Evolutionary conservation across 2,797 vertebrate genomes (phyloP).

Genomic region (Petrocephalus sullivani): DNA sequence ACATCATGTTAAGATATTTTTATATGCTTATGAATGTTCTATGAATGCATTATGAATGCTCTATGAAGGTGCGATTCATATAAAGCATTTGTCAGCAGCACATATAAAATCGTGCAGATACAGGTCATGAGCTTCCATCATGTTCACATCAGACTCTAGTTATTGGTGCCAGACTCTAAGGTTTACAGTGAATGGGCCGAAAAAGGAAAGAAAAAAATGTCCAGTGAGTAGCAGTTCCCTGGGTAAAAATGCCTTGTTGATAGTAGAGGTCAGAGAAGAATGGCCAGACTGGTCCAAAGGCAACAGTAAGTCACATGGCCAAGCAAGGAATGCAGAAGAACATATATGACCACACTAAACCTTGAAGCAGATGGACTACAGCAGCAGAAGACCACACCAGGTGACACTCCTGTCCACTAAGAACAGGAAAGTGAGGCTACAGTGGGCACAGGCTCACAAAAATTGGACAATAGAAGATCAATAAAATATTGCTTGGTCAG

Average conservation of each 20-base stretch:
- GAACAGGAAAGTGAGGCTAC: neutral
- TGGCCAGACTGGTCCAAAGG: neutral
- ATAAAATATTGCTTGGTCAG: too few species aligned
- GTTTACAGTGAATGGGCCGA: neutral
- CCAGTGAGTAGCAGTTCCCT: neutral
- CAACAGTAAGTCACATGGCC: neutral
- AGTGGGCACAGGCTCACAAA: neutral
- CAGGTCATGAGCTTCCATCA: neutral
- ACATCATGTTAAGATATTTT: neutral
- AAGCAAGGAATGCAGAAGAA: neutral
- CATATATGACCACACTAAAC: neutral
- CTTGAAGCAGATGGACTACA: neutral
- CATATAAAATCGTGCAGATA: neutral
- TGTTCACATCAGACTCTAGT: neutral
- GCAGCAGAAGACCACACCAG: too few species aligned
- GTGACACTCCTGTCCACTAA: too few species aligned
- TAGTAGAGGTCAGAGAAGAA: neutral
- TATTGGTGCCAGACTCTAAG: neutral
- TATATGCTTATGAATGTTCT: neutral
- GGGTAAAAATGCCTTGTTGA: neutral
- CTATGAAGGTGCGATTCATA: neutral
- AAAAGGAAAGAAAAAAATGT: neutral
- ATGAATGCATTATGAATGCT: neutral
- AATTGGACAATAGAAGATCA: neutral
- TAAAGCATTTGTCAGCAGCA: neutral